These are phyloP conservation scores for Carterocephalus palaemon DNA, from an alignment of 2,888 invertebrate species.

Conservation along the genomic window DNA sequence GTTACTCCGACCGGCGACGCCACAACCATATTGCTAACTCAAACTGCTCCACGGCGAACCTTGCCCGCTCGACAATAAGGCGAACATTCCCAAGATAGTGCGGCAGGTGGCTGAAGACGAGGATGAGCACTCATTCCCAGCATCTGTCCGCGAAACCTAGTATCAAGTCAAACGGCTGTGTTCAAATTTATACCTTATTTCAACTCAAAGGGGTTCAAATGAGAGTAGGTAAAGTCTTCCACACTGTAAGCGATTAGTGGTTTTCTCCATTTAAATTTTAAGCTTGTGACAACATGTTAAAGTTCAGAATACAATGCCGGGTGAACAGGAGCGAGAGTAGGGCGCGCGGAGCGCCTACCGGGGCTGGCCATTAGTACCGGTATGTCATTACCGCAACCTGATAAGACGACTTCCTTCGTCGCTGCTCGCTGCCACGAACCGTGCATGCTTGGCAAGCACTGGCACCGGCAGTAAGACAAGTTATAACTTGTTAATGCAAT, in stretches of 20 bases:
- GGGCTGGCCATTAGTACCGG: constrained; percentile 1
- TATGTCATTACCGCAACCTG: constrained; percentile 4
- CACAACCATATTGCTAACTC: too few relatives aligned
- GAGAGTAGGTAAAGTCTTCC: not conserved
- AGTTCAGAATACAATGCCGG: not conserved
- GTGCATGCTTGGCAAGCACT: too few relatives aligned
- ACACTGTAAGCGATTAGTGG: not conserved
- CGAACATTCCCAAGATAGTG: not conserved
- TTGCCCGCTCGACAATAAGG: not conserved
- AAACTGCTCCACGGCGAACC: not conserved
- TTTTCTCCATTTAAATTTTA: not conserved
- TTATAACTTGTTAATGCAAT: too few relatives aligned
- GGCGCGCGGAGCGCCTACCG: constrained; percentile 1
- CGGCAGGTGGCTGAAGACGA: constrained; percentile 14
- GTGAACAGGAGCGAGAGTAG: not conserved
- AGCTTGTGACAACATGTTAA: not conserved
- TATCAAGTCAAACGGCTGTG: not conserved
- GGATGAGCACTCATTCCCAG: constrained; percentile 13
- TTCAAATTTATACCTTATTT: constrained; percentile 1
- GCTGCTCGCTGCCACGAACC: too few relatives aligned
- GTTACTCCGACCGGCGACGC: too few relatives aligned
- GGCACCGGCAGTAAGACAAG: too few relatives aligned
- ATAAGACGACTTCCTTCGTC: constrained; percentile 7
- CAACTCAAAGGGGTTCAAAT: not conserved
- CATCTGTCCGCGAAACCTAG: constrained; percentile 10